Evolutionary conservation across 1,140 invertebrate species (phyloP).

Genomic region (Agrilus planipennis): DNA sequence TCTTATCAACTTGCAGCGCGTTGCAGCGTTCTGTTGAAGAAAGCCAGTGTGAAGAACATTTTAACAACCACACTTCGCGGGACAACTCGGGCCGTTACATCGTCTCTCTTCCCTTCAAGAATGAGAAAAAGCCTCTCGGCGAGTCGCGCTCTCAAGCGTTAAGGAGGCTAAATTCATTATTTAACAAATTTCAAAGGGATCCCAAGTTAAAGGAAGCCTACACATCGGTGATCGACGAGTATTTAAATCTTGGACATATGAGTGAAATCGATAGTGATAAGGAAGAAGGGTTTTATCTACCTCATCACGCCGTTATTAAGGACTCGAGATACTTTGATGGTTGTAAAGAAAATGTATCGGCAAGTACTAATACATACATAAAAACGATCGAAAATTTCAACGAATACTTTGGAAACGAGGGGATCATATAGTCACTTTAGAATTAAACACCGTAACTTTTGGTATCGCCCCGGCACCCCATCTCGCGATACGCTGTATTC

Average conservation of each 20-base stretch:
- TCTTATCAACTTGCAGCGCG: too few relatives aligned
- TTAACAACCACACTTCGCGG: too few relatives aligned
- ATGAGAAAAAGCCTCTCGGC: background rate
- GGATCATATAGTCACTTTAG: too few relatives aligned
- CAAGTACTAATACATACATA: background rate
- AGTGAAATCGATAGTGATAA: background rate
- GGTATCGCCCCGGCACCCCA: too few relatives aligned
- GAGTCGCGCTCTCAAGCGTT: background rate
- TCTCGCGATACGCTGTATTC: too few relatives aligned
- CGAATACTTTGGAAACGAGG: background rate
- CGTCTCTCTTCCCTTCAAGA: background rate
- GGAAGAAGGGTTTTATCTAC: background rate
- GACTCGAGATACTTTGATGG: background rate
- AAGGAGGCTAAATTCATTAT: background rate
- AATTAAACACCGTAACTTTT: too few relatives aligned
- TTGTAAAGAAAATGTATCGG: background rate
- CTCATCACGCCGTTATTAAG: background rate
- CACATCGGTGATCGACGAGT: background rate
- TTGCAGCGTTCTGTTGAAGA: too few relatives aligned
- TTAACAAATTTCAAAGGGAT: background rate
- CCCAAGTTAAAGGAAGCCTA: background rate
- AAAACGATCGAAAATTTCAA: background rate
- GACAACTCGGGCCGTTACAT: background rate
- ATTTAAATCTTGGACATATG: background rate
- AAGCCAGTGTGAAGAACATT: too few relatives aligned